These are phyloP conservation scores for Choloepus hoffmanni DNA, from an alignment of 2,113 vertebrate genomes.

Conservation along the genomic window DNA sequence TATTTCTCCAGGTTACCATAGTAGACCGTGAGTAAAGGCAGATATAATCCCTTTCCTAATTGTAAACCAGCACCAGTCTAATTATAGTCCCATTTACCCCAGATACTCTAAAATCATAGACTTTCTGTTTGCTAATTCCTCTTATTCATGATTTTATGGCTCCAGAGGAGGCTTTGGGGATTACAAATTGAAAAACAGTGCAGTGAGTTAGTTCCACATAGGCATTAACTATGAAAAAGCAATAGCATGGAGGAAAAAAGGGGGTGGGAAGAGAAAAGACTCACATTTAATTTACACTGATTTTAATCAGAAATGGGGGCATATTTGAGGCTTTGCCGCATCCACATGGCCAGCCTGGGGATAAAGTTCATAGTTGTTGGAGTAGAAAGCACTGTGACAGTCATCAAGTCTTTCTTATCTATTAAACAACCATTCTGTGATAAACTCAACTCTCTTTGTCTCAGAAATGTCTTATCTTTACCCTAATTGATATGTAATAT, in stretches of 20 bases:
- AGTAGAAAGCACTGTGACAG: neutral
- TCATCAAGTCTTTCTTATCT: too few species aligned
- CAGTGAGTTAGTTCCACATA: conserved; percentile 67
- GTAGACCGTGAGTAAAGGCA: conserved; percentile 54
- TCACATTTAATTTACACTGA: neutral
- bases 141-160: conserved; percentile 81
- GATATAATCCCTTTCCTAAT: conserved; percentile 77
- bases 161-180: conserved; percentile 77
- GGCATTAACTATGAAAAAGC: conserved; percentile 77
- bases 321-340: neutral
- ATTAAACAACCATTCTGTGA: neutral
- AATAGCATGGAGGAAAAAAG: conserved; percentile 17
- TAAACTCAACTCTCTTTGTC: neutral
- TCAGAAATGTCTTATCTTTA: neutral
- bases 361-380: neutral
- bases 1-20: conserved; percentile 72
- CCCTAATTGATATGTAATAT: neutral
- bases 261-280: neutral
- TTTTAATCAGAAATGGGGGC: neutral
- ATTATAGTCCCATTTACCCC: conserved; percentile 80
- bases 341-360: neutral
- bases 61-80: conserved; percentile 78
- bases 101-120: conserved; percentile 81
- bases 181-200: conserved; percentile 67
- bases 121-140: conserved; percentile 82